Base-by-base conservation (phyloP, 2,797 vertebrate species). In the Syndactyla subalaris region DNA sequence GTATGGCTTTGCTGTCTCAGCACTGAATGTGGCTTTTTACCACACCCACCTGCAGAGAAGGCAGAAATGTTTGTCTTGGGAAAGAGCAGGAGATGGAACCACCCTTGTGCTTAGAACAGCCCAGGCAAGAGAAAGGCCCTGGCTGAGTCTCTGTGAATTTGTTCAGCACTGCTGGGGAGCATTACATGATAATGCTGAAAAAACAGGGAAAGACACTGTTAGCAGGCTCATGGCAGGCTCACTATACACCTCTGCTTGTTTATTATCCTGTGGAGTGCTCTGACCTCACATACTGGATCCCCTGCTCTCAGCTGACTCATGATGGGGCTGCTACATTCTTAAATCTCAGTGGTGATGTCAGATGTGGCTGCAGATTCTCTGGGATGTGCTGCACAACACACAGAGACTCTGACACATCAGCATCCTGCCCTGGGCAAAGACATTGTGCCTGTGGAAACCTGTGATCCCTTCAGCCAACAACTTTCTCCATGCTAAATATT, bases 1-100 rank as follows among this genome's bases (percentile, higher is more conserved):
- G 0, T 58, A 12, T 20, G 43, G 58, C 48, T 87, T 58, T 89
- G 81, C 89, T 96, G 75, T 34, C 72, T 96, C 92, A 95, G 93
- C 91, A 51, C 48, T 77, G 84, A 61, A 82, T 86, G 74, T 91
- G 84, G 74, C 65, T 76, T 95, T 68, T 88, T 74, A 76, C 89
- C 85, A 74, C 91, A 68, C 75, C 81, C 5, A 0, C 61, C 34
- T 79, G 70, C 85, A 90, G 54, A 81, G 72, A 39, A 34, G 52
- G 55, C 8, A 19, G 86, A 78, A 94, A 73, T 82, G n/a, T 91
- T 95, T 82, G 55, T 71, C 63, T 85, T 93, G 71, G 46, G 86
- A 92, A 94, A 91, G 36, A 79, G 34, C n/a, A 90, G 71, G 38
- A 83, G 68, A 67, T 65, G 30, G 84, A 89, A 29, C 49, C 61